Evolutionary conservation across 2,113 vertebrate species (phyloP), one percentile per base, ranked within the genome.

Genomic region (Pedetes capensis): DNA sequence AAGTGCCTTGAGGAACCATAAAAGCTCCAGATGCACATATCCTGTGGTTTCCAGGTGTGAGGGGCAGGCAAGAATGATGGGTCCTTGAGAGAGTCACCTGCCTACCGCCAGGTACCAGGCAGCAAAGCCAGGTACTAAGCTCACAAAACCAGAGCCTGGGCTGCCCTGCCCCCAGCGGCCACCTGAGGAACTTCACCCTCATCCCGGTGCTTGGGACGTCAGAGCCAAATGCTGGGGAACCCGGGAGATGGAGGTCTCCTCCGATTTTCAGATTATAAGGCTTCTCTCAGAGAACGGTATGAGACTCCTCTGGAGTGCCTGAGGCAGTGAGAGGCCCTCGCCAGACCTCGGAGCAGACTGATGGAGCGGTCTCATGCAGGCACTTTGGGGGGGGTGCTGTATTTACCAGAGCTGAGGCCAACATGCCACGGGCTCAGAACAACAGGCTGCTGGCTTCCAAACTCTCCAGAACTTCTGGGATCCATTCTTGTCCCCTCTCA

Each of bases 1-100:
- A 72, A 68, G 37, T 39, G 32, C 39, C 6, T 71, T n/a, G 42
- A 1, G 14, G 27, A 25, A 18, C 20, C 49, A 5, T 11, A 6
- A 9, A 64, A 71, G 25, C 0, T 23, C 6, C 27, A 1, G 0
- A 0, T 22, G 66, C n/a, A 17, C 12, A 1, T 34, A 4, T 29
- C 42, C 20, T 93, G 51, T n/a, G 82, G 8, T 17, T 61, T 83
- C 44, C n/a, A 12, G 32, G 23, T 75, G 76, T 2, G 64, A 64
- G 57, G 44, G 53, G 55, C 1, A 34, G 29, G 8, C 34, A 37
- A 64, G 9, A 17, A 20, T 29, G 51, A 61, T 22, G 68, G 42
- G 27, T 25, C 32, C 16, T 23, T 9, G 49, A 87, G 34, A 12
- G 88, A 68, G 2, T 85, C 34, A 34, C n/a, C 37, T 89, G 57